Conservation (phyloP, 1,140 invertebrate genomes). For the Drusus annulatus region DNA sequence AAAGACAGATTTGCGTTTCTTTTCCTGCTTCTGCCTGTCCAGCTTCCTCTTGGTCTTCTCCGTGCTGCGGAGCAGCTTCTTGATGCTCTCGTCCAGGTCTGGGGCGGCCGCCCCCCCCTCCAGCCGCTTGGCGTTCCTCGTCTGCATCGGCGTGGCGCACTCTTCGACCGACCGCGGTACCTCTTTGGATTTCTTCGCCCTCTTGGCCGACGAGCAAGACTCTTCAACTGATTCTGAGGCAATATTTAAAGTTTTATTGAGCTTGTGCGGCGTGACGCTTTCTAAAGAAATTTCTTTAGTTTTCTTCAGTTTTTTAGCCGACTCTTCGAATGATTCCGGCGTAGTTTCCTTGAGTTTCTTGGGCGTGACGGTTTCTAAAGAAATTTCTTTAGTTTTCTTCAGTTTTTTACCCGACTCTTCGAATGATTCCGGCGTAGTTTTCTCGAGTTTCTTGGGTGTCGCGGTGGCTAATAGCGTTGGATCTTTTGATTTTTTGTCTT, state of each 20-base stretch:
- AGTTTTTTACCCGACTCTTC: no score
- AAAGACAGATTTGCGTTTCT: slow-evolving; percentile 67
- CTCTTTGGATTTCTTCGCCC: slow-evolving; percentile 29
- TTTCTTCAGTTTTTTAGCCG: not conserved
- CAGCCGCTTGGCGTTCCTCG: not conserved
- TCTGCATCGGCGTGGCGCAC: not conserved
- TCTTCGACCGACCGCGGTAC: not conserved
- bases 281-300: not conserved
- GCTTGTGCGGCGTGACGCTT: slow-evolving; percentile 15
- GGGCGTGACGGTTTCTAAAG: no score
- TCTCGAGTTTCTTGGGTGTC: no score
- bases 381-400: no score
- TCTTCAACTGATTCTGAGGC: not conserved
- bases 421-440: no score
- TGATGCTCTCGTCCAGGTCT: slow-evolving; percentile 59
- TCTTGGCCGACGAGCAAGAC: slow-evolving; percentile 20
- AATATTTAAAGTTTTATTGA: slow-evolving; percentile 10
- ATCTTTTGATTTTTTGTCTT: not conserved
- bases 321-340: no score
- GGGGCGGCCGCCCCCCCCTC: not conserved
- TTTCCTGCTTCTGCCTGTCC: slow-evolving; percentile 65
- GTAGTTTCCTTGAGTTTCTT: no score
- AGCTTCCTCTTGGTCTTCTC: slow-evolving; percentile 66
- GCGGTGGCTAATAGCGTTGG: no score
- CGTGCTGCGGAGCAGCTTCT: slow-evolving; percentile 65